Percentiles rank a stretch among this genome's conserved stretches.
Evolutionary conservation across 2,797 vertebrate genomes (phyloP).

Genomic region (Megaceryle alcyon): DNA sequence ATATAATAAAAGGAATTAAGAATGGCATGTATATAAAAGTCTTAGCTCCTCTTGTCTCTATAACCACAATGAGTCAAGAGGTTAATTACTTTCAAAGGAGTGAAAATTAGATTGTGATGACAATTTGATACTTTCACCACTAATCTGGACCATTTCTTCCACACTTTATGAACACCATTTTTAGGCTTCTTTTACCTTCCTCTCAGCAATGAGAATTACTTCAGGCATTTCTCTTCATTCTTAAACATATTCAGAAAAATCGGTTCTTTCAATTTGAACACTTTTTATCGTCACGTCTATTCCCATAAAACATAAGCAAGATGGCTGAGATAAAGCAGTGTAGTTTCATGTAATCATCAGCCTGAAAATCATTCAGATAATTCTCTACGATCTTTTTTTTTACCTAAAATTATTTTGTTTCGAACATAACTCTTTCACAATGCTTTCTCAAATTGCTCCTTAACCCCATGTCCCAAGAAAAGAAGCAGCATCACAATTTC

Average conservation of each 20-base stretch:
- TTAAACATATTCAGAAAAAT: not conserved
- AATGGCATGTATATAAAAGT: not conserved
- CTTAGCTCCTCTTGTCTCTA: not conserved
- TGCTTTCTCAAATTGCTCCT: not conserved
- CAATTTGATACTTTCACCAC: not conserved
- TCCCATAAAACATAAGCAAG: not conserved
- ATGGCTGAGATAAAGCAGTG: not conserved
- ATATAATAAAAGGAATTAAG: not conserved
- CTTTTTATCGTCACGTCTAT: not conserved
- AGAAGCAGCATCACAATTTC: not conserved
- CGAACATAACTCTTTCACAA: not conserved
- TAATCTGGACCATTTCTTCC: not conserved
- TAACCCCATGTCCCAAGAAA: not conserved
- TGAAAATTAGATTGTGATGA: not conserved
- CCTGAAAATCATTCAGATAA: not conserved
- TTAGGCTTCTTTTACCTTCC: not conserved
- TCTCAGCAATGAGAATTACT: not conserved
- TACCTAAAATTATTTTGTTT: not conserved
- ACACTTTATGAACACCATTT: not conserved
- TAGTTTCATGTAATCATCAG: constrained; percentile 20
- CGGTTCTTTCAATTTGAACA: constrained; percentile 12
- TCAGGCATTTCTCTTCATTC: not conserved
- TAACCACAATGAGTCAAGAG: not conserved
- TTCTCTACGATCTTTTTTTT: not conserved
- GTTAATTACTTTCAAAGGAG: constrained; percentile 8